A percentile compares a stretch with the other conserved stretches of the same genome.
Evolutionary conservation across 2,888 invertebrate genomes (phyloP).

Genomic region (Agelastica alni): DNA sequence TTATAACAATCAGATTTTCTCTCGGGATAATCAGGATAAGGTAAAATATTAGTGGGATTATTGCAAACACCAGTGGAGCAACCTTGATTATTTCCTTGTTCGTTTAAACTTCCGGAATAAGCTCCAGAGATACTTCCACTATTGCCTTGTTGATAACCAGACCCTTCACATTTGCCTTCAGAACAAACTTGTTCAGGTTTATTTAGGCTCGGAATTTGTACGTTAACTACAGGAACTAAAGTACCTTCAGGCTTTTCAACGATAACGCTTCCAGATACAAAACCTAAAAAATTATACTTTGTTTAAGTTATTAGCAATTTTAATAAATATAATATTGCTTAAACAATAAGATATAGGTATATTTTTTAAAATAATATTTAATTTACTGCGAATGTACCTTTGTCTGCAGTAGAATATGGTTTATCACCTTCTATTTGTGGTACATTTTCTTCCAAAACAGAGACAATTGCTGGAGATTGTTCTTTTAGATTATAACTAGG

Average conservation of each 20-base stretch:
- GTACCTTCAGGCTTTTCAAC: slow-evolving; percentile 29
- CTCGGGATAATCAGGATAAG: slow-evolving; percentile 9
- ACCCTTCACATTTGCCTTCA: background rate
- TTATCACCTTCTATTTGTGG: no score
- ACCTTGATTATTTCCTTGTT: background rate
- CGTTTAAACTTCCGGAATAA: background rate
- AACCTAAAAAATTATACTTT: slow-evolving; percentile 12
- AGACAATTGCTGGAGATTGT: background rate
- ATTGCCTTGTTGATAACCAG: background rate
- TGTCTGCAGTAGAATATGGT: no score
- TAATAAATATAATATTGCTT: no score
- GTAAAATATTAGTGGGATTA: background rate
- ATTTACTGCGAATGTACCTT: background rate
- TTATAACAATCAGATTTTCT: background rate
- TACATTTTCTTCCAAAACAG: background rate
- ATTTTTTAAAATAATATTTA: no score
- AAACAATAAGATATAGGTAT: no score
- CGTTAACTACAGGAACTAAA: slow-evolving; percentile 7
- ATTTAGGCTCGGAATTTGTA: slow-evolving; percentile 2
- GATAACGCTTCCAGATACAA: slow-evolving; percentile 26
- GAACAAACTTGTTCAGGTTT: slow-evolving; percentile 1
- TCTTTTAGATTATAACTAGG: background rate
- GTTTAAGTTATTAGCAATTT: no score
- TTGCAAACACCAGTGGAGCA: background rate
- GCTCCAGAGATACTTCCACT: background rate